A percentile compares a stretch with the other conserved stretches of the same genome.
phyloP scores from a whole-genome alignment of 2,888 invertebrate genomes.

The Drosophila histrio region DNA sequence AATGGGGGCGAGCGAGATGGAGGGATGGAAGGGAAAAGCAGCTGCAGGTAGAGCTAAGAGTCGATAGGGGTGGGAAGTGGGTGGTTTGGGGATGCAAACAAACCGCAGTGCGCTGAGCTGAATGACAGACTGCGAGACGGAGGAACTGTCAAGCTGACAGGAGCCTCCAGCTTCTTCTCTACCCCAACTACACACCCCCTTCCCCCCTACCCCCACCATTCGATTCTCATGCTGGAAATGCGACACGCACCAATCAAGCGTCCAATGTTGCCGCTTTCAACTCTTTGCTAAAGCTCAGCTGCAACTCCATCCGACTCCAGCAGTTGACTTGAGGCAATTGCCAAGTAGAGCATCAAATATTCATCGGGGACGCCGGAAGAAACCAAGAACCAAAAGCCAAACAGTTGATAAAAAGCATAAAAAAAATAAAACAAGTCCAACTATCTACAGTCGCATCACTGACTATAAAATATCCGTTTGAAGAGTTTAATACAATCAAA shows the following conservation, averaged over 20 bases:
- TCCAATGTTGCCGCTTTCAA: not conserved
- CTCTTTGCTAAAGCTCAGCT: conserved; percentile 16
- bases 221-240: not conserved
- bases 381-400: conserved; percentile 16
- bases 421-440: not conserved
- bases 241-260: conserved; percentile 12
- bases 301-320: not conserved
- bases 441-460: too few relatives aligned
- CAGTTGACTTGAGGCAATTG: conserved; percentile 9
- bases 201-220: not conserved
- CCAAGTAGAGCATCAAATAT: conserved; percentile 33
- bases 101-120: conserved; percentile 36
- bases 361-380: conserved; percentile 12
- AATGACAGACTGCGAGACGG: conserved; percentile 9
- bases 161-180: not conserved
- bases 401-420: not conserved
- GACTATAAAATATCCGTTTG: not conserved
- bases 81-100: conserved; percentile 35
- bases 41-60: too few relatives aligned
- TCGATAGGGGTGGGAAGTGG: not conserved
- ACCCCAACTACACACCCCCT: not conserved
- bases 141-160: conserved; percentile 4
- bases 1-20: not conserved
- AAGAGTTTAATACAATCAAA: too few relatives aligned
- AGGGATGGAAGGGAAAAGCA: too few relatives aligned